Percentiles rank a stretch among this genome's conserved stretches.
phyloP scores from a whole-genome alignment of 2,113 vertebrate genomes.

The Trochalopteron elliotii region DNA sequence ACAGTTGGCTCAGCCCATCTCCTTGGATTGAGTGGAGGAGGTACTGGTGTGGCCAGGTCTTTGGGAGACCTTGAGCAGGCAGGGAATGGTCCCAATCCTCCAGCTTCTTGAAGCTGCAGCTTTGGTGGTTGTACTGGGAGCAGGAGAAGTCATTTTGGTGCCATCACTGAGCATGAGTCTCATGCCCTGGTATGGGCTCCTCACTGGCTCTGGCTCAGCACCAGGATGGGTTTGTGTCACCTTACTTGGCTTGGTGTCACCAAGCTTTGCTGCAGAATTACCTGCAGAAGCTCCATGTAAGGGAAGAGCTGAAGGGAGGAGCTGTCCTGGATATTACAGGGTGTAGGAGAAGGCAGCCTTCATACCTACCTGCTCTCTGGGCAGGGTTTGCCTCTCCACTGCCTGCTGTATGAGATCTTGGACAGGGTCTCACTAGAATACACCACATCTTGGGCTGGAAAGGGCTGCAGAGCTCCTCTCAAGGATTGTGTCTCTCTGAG shows the following conservation, averaged over 20 bases:
- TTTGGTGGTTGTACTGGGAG: not conserved
- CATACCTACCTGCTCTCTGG: not conserved
- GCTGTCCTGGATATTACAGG: not conserved
- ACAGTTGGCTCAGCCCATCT: not conserved
- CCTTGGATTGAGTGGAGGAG: not conserved
- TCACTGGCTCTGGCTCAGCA: not conserved
- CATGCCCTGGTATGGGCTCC: not conserved
- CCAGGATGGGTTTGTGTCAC: not conserved
- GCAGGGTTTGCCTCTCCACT: not conserved
- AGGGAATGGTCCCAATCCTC: not conserved
- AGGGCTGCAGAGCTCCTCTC: not conserved
- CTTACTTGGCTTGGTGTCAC: not conserved
- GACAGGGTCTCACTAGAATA: not conserved
- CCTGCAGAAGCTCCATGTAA: not conserved
- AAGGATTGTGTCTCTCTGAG: not conserved
- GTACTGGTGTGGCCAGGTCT: not conserved
- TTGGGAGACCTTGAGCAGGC: not conserved
- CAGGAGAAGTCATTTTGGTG: not conserved
- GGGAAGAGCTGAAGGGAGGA: not conserved
- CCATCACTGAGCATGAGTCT: rapidly evolving
- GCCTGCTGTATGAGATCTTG: not conserved
- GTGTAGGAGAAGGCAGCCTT: not conserved
- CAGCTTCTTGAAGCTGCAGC: not conserved
- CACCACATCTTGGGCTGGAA: not conserved
- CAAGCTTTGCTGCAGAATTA: not conserved